phyloP scores from a whole-genome alignment of 2,888 invertebrate genomes.

The Orthonychiurus folsomi region DNA sequence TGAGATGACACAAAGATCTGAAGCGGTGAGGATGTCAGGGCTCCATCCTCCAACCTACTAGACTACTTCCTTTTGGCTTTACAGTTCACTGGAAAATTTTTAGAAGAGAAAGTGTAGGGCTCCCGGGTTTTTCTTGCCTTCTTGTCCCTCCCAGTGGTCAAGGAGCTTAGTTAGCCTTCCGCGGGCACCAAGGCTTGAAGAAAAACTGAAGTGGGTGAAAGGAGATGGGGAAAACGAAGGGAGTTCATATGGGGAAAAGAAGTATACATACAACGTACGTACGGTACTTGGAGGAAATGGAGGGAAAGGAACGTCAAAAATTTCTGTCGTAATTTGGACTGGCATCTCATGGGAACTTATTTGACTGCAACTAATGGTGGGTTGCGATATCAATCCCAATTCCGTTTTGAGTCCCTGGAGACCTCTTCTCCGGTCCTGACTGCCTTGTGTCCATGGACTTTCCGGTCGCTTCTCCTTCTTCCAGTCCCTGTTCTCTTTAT shows the following conservation, averaged over 20 bases:
- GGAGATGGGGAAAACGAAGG: background rate
- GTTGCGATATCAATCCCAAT: constrained; percentile 41
- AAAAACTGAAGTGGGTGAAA: too few relatives aligned
- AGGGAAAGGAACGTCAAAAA: constrained; percentile 39
- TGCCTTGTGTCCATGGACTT: constrained; percentile 13
- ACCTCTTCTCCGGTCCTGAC: constrained; percentile 39
- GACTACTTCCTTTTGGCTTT: background rate
- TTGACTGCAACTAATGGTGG: constrained; percentile 41
- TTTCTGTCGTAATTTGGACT: constrained; percentile 40
- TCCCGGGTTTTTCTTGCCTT: too few relatives aligned
- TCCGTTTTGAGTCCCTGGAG: constrained; percentile 37
- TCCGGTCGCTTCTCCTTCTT: constrained; percentile 23
- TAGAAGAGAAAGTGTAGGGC: too few relatives aligned
- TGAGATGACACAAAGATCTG: background rate
- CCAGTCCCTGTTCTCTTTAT: constrained; percentile 27
- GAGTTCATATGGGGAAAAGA: background rate
- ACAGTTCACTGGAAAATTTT: constrained; percentile 1
- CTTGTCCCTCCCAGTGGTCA: too few relatives aligned
- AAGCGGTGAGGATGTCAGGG: too few relatives aligned
- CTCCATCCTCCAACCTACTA: too few relatives aligned
- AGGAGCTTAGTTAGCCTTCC: too few relatives aligned
- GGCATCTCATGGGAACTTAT: constrained; percentile 41
- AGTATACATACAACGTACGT: too few relatives aligned
- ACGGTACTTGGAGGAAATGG: constrained; percentile 1
- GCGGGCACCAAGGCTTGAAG: too few relatives aligned